These are phyloP conservation scores for Plecotus auritus DNA, from an alignment of 2,113 vertebrate genomes.

Conservation along the genomic window DNA sequence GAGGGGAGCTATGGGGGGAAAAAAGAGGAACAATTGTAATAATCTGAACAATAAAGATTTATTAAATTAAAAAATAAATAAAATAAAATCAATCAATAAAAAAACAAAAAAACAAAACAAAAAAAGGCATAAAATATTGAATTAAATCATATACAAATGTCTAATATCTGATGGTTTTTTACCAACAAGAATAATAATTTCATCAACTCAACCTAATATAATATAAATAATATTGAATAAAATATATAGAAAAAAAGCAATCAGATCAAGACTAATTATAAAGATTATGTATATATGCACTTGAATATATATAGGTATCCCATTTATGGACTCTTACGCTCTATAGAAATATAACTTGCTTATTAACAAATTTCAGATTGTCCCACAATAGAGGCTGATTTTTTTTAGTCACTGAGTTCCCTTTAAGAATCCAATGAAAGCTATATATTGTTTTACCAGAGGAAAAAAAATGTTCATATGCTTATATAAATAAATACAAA, in stretches of 20 bases:
- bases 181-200: not conserved
- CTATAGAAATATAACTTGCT: not conserved
- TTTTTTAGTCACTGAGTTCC: not conserved
- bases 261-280: not conserved
- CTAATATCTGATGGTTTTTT: not conserved
- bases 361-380: not conserved
- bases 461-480: not conserved
- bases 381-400: not conserved
- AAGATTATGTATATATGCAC: not conserved
- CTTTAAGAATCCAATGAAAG: conserved; percentile 32
- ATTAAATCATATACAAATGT: not conserved
- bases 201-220: not conserved
- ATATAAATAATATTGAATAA: not conserved
- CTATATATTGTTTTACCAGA: not conserved
- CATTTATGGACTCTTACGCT: not conserved
- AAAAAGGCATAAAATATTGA: not conserved
- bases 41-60: no score
- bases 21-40: no score
- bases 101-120: no score
- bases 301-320: not conserved
- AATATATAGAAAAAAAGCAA: not conserved
- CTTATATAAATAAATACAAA: conserved; percentile 28
- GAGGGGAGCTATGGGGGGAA: no score
- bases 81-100: no score
- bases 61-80: no score